Percentiles rank a stretch among this genome's conserved stretches.
Evolutionary conservation across 1,140 invertebrate genomes (phyloP).

Genomic region (Cherax quadricarinatus): DNA sequence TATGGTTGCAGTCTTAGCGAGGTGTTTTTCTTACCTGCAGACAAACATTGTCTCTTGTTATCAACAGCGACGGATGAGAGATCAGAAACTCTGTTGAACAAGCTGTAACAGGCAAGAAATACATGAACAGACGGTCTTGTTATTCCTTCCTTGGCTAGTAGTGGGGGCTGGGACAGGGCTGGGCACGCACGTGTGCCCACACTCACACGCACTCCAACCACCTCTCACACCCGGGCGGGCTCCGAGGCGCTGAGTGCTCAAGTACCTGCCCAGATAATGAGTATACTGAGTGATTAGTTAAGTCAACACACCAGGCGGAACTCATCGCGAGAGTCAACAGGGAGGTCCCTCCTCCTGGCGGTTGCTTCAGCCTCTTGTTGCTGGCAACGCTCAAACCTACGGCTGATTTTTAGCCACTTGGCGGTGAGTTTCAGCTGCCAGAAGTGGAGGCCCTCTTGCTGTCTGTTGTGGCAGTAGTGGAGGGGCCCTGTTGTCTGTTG

Average conservation of each 20-base stretch:
- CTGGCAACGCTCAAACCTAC: background rate
- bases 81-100: too few species aligned
- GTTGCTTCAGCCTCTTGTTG: background rate
- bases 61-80: too few species aligned
- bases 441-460: too few species aligned
- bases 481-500: too few species aligned
- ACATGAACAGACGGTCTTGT: background rate
- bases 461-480: too few species aligned
- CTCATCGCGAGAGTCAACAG: background rate
- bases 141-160: background rate
- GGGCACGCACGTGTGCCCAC: background rate
- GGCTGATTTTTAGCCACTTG: background rate
- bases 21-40: too few species aligned
- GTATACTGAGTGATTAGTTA: constrained; percentile 1
- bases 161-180: too few species aligned
- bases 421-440: background rate
- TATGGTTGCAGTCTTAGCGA: too few species aligned
- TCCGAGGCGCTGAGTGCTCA: background rate
- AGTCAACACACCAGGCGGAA: background rate
- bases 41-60: too few species aligned
- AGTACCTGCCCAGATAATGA: constrained; percentile 7
- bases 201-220: background rate
- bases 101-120: background rate
- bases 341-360: background rate
- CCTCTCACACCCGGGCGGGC: background rate